These are phyloP conservation scores for Anolis carolinensis DNA, from an alignment of 2,113 vertebrate species.

Conservation along the genomic window DNA sequence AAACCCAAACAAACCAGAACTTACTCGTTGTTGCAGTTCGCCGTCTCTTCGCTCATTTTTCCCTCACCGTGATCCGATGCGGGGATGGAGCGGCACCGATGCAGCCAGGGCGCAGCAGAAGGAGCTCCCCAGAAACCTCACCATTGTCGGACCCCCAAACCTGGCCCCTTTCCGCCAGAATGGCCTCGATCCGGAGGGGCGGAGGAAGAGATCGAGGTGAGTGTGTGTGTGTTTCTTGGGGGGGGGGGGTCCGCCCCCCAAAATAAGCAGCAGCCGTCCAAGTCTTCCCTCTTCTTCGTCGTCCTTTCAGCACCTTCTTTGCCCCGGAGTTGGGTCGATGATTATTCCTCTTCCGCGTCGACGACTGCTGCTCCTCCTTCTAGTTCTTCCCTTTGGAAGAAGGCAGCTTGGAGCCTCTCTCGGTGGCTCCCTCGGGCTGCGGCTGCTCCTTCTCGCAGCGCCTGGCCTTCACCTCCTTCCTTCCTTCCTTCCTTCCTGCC, in stretches of 20 bases:
- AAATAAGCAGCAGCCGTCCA: background rate
- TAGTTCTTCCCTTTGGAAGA: background rate
- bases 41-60: slow-evolving; percentile 99
- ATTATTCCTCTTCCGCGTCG: background rate
- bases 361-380: background rate
- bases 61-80: slow-evolving; percentile 92
- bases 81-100: slow-evolving; percentile 83
- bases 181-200: slow-evolving; percentile 44
- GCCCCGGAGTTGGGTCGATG: background rate
- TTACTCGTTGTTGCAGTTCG: slow-evolving; percentile 97
- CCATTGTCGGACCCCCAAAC: slow-evolving; percentile 75
- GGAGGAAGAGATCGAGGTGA: no score
- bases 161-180: slow-evolving; percentile 61
- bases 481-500: no score
- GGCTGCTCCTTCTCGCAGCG: no score
- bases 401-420: background rate
- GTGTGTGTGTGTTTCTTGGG: background rate
- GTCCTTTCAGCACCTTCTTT: no score
- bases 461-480: slow-evolving; percentile 4
- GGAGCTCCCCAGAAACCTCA: slow-evolving; percentile 78
- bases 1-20: slow-evolving; percentile 48
- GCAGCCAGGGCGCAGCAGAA: slow-evolving; percentile 78
- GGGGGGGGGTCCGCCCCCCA: background rate
- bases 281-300: background rate
- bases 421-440: slow-evolving; percentile 1